Conservation (phyloP, 2,888 invertebrate species). For the Herminia tarsipennalis region DNA sequence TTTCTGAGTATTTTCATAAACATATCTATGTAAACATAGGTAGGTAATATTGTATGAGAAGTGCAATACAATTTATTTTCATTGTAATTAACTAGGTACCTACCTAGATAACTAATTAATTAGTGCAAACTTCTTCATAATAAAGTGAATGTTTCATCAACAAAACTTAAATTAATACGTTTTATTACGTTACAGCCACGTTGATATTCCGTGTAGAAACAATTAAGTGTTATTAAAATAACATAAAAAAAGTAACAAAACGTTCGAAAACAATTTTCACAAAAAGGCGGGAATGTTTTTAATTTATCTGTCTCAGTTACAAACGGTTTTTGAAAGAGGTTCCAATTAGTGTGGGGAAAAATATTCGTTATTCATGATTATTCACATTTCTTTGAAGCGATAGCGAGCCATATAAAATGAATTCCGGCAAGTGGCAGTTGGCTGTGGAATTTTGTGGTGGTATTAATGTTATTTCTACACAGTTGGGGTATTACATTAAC, state of each 20-base stretch:
- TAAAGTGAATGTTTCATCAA: no score
- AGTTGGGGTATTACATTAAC: background rate
- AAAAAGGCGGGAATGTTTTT: conserved; percentile 21
- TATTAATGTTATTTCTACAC: conserved; percentile 23
- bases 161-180: no score
- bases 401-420: conserved; percentile 20
- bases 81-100: no score
- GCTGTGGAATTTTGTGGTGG: conserved; percentile 19
- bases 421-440: conserved; percentile 20
- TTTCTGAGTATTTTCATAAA: no score
- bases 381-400: conserved; percentile 38
- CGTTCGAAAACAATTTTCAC: background rate
- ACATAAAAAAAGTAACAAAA: background rate
- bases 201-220: no score
- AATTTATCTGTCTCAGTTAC: conserved; percentile 21
- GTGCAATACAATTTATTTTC: no score
- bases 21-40: no score
- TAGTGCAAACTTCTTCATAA: no score
- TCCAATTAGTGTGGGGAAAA: conserved; percentile 26
- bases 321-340: conserved; percentile 13
- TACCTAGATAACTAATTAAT: no score
- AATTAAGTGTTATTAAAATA: no score
- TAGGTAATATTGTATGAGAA: no score
- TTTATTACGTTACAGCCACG: no score
- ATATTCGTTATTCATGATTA: conserved; percentile 19